phyloP scores from a whole-genome alignment of 2,797 vertebrate species.

The Mormyrus proboscirostris region DNA sequence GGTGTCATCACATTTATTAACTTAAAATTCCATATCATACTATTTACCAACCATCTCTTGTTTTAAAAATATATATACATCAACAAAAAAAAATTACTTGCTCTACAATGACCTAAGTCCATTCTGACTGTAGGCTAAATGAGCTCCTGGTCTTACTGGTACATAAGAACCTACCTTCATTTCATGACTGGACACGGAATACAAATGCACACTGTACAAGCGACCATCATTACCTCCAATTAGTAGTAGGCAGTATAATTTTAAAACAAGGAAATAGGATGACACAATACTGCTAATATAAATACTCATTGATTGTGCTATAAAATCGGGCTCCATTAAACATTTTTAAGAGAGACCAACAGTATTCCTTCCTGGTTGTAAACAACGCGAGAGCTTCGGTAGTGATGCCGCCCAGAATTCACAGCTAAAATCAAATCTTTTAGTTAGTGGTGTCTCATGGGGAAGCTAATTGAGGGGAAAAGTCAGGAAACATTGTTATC shows the following conservation, averaged over 20 bases:
- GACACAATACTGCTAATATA: neutral
- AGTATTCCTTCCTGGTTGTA: neutral
- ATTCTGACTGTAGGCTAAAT: neutral
- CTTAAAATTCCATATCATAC: neutral
- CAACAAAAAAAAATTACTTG: neutral
- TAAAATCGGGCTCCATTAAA: neutral
- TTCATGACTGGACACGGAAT: neutral
- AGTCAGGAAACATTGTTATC: neutral
- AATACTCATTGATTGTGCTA: neutral
- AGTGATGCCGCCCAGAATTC: neutral
- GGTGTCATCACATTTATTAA: neutral
- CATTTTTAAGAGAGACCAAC: neutral
- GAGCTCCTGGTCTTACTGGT: neutral
- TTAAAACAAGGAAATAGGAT: neutral
- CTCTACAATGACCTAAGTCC: neutral
- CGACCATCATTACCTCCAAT: neutral
- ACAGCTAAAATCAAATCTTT: neutral
- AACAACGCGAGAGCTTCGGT: neutral
- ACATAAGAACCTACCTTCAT: neutral
- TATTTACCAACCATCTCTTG: neutral
- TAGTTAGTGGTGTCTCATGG: neutral
- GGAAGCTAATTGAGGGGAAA: neutral
- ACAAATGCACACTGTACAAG: neutral
- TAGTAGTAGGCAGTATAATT: neutral
- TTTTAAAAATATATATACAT: neutral